Evolutionary conservation across 2,797 vertebrate genomes (phyloP).

Genomic region (Urophycis tenuis): DNA sequence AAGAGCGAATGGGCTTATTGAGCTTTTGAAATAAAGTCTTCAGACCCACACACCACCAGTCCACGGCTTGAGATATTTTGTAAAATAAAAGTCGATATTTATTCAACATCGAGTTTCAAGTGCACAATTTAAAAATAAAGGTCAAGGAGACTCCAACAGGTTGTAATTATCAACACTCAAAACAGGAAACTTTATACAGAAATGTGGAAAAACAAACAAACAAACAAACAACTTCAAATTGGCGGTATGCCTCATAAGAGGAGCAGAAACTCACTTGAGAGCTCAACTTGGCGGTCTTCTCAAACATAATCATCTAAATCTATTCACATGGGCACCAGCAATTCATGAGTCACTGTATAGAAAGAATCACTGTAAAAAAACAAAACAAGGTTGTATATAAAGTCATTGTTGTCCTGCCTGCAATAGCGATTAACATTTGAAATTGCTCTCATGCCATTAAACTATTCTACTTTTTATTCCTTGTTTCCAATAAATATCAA

Average conservation of each 20-base stretch:
- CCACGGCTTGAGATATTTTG: not conserved
- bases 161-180: not conserved
- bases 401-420: not conserved
- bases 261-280: not conserved
- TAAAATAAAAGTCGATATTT: not conserved
- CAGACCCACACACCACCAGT: not conserved
- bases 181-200: conserved; percentile 4
- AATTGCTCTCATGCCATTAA: not conserved
- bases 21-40: not conserved
- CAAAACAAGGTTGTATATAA: not conserved
- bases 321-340: not conserved
- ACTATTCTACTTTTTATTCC: not conserved
- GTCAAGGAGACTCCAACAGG: not conserved
- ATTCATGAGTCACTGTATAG: not conserved
- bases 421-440: not conserved
- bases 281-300: not conserved
- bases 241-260: not conserved
- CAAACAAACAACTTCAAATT: not conserved
- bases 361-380: not conserved
- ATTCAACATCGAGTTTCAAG: not conserved
- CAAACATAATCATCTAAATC: conserved; percentile 1
- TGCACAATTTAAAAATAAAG: not conserved
- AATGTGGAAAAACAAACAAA: not conserved
- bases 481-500: not conserved
- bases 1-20: not conserved